Percentiles rank a stretch among this genome's conserved stretches.
These are phyloP conservation scores for Eidolon dupreanum DNA, from an alignment of 2,797 vertebrate genomes.

Conservation along the genomic window DNA sequence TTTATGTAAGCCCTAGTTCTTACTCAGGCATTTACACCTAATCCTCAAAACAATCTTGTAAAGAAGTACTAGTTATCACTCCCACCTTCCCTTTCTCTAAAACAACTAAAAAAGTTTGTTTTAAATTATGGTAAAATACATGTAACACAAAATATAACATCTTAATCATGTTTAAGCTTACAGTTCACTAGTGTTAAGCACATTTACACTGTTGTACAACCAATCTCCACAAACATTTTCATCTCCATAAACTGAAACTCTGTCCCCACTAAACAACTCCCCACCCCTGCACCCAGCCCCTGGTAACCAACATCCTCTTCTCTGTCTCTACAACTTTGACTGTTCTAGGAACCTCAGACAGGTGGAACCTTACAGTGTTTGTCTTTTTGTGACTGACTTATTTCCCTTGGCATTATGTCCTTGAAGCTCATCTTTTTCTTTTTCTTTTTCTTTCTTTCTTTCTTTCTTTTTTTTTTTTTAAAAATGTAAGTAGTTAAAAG, in stretches of 20 bases:
- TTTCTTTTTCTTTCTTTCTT: not conserved
- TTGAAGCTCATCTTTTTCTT: not conserved
- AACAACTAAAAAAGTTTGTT: not conserved
- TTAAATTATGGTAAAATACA: not conserved
- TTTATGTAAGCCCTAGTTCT: not conserved
- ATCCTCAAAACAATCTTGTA: not conserved
- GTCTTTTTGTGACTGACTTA: not conserved
- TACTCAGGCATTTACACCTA: not conserved
- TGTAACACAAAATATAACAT: not conserved
- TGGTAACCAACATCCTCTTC: too few species aligned
- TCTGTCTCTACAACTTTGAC: not conserved
- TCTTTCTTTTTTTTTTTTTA: not conserved
- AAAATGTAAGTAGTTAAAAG: not conserved
- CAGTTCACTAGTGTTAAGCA: not conserved
- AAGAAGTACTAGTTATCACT: not conserved
- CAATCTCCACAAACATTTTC: not conserved
- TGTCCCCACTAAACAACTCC: not conserved
- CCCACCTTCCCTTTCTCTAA: not conserved
- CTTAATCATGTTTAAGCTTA: not conserved
- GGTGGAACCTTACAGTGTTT: not conserved
- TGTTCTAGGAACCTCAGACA: not conserved
- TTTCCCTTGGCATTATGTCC: not conserved
- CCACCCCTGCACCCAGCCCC: not conserved
- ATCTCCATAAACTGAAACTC: not conserved
- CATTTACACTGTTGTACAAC: fast-evolving